Evolutionary conservation across 2,888 invertebrate species (phyloP), one percentile per base, ranked within the genome.

Genomic region (Melipona beecheii): DNA sequence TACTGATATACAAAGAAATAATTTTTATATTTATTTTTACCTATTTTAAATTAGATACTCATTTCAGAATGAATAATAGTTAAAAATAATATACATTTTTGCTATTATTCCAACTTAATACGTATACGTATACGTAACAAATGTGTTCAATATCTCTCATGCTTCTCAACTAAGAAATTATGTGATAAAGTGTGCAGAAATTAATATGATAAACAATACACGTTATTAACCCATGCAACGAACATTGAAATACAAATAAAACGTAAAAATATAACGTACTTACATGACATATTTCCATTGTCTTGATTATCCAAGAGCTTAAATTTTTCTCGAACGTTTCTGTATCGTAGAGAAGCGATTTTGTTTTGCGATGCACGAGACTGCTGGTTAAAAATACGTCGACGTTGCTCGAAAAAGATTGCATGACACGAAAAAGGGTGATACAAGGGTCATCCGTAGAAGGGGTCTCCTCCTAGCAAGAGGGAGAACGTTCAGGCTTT

Each of bases 381-480:
- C 52, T 54, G 43, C 36, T 50, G 62, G 69, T 73, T 83, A 84
- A 79, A 83, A 83, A 84, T 66, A 83, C 75, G 76, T 83, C 49
- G 83, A 83, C 78, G 73, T 78, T 78, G 75, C 56, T 75, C 24
- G 68, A n/a, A 77, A 71, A 84, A 84, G 83, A 70, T 73, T 75
- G 78, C 75, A 60, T 50, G 60, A 52, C 56, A 66, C 49, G 24
- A 31, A 36, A 76, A 79, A 76, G 78, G 73, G 75, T 70, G 78
- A 75, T 72, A 73, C 82, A 71, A 82, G 82, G 71, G 68, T 75
- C 78, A 86, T 73, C 71, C 60, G 52, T 21, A 69, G 75, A 81
- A 81, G 84, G 64, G 69, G 71, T 66, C 75, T 81, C 69, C 75
- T 81, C 68, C 62, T 62, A 54, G 52, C 64, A 74, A 75, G 75